Base-by-base conservation (phyloP, 1,140 invertebrate species). In the Trachymyrmex cornetzi region DNA sequence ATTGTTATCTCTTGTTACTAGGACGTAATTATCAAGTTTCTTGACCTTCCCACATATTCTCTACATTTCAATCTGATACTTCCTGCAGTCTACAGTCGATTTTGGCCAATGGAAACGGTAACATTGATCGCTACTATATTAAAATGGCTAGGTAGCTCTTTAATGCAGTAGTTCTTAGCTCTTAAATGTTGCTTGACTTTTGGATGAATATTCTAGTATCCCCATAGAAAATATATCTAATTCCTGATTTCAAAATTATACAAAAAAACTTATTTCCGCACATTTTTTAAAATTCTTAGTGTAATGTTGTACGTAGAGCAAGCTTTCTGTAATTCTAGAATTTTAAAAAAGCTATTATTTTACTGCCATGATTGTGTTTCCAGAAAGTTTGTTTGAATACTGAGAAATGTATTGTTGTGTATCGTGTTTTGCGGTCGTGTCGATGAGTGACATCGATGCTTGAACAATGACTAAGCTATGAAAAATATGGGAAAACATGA, bases 81-180 rank as follows among this genome's bases (percentile, higher is more conserved):
- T 38, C 27, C 44, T 19, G 72, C 30, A 79, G 38, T 44, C 9
- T 44, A 63, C 9, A 75, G 53, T 24, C 38, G 44, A 38, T 67
- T 85, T 86, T 48, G 87, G 30, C 77, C 87, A 86, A 64, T 89
- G 82, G 75, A 89, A 89, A 89, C 80, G 44, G 22, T 14, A 61
- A 19, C 12, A 44, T 24, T 19, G 57, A 64, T 48, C 53, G 48
- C 6, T 38, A 55, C 48, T 71, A 6, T 48, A 11, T 48, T 53
- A 2, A 16, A 84, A 84, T 82, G 24, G 12, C 4, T 34, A 22
- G 16, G 44, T 14, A 14, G 22, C 22, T 66, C 24, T 64, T 79
- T 75, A 64, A 79, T 19, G 59, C 38, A 48, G n/a, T 34, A 22
- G 9, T 24, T n/a, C 0, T 63, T 50, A 55, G 16, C 14, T 19